A percentile compares a stretch with the other conserved stretches of the same genome.
Conservation (phyloP, 1,140 invertebrate genomes). For the Archegozetes longisetosus region DNA sequence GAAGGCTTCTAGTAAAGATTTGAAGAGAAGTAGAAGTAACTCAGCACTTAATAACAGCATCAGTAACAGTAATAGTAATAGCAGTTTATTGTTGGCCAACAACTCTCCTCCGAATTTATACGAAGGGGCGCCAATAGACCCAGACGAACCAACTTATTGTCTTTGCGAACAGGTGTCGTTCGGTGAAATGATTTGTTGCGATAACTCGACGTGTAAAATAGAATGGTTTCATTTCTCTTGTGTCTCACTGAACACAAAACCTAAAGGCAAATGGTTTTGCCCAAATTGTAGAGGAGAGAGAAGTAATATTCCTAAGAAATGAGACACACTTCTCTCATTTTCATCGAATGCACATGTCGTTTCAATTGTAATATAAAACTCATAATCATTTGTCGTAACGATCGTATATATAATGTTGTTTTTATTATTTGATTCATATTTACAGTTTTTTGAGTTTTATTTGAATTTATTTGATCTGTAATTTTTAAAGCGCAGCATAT, state of each 20-base stretch:
- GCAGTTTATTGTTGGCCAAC: neutral
- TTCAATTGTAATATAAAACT: neutral
- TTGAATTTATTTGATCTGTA: too few relatives aligned
- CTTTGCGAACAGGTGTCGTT: constrained; percentile 54
- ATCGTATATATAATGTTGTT: too few relatives aligned
- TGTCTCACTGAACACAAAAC: constrained; percentile 38
- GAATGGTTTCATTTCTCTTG: constrained; percentile 46
- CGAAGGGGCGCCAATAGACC: constrained; percentile 44
- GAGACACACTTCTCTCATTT: neutral
- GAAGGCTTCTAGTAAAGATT: neutral
- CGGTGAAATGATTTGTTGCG: constrained; percentile 41
- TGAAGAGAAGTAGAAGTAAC: neutral
- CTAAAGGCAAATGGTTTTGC: constrained; percentile 41
- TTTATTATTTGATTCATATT: neutral
- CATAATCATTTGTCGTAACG: neutral
- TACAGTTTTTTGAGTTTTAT: neutral
- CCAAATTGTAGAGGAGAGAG: constrained; percentile 29
- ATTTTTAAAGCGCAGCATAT: too few relatives aligned
- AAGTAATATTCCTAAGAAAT: constrained; percentile 5
- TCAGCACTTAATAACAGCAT: neutral
- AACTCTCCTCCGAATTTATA: neutral
- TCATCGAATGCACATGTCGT: neutral
- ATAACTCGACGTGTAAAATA: constrained; percentile 39
- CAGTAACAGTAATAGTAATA: neutral
- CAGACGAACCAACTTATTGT: constrained; percentile 93